These are phyloP conservation scores for Bacillus rossius DNA, from an alignment of 1,140 invertebrate species.

Conservation along the genomic window DNA sequence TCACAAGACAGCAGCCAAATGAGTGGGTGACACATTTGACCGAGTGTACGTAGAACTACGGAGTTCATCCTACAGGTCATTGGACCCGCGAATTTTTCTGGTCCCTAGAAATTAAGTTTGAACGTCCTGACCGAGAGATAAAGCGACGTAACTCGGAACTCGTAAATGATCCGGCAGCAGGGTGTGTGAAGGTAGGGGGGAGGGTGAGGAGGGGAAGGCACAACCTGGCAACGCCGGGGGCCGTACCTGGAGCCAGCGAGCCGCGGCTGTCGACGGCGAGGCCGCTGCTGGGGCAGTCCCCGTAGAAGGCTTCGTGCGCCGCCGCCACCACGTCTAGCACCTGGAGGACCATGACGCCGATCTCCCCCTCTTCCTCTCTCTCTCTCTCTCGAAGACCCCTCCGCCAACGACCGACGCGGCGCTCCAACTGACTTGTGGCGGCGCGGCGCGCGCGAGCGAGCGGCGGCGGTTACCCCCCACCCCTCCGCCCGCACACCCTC, in stretches of 20 bases:
- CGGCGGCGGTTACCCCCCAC: background rate
- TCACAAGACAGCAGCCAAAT: no score
- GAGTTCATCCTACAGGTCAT: no score
- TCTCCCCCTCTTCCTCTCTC: slow-evolving; percentile 20
- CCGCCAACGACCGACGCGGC: background rate
- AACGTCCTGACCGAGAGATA: no score
- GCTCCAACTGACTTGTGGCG: background rate
- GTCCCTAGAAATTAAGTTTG: no score
- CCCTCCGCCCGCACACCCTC: background rate
- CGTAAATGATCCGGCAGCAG: no score
- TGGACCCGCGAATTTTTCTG: no score
- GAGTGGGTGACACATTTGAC: no score
- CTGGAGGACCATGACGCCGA: slow-evolving; percentile 42
- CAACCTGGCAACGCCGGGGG: no score
- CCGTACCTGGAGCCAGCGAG: background rate
- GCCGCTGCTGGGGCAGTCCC: slow-evolving; percentile 34
- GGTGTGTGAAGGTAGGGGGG: no score
- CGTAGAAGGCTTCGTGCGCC: slow-evolving; percentile 38
- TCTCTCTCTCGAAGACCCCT: background rate
- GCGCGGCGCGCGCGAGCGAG: background rate
- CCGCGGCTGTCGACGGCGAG: slow-evolving; percentile 7
- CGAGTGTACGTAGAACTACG: no score
- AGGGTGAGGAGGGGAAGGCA: no score
- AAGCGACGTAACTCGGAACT: no score
- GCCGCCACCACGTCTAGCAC: slow-evolving; percentile 38